Conservation (phyloP, 1,140 invertebrate genomes). For the Phymorhynchus buccinoides region DNA sequence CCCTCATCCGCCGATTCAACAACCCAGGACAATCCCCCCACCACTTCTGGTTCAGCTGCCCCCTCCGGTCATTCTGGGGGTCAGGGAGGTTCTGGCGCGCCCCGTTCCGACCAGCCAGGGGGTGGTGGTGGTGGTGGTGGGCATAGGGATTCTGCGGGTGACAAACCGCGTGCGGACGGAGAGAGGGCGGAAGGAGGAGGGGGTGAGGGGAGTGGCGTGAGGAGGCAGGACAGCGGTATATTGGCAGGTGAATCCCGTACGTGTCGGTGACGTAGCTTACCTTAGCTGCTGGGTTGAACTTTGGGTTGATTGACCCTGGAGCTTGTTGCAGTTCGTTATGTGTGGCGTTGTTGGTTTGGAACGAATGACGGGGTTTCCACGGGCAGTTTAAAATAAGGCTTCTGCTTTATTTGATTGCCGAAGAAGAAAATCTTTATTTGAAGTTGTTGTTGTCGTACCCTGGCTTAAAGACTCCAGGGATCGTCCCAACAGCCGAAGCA, state of each 20-base stretch:
- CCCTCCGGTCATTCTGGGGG: conserved; percentile 1
- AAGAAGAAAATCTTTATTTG: too few relatives aligned
- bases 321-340: too few relatives aligned
- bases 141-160: not conserved
- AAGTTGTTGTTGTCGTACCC: too few relatives aligned
- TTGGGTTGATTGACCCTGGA: too few relatives aligned
- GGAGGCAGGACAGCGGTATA: conserved; percentile 14
- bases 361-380: too few relatives aligned
- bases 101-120: too few relatives aligned
- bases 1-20: not conserved
- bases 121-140: too few relatives aligned
- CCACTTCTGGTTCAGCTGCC: not conserved
- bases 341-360: too few relatives aligned
- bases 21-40: not conserved
- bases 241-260: conserved; percentile 38
- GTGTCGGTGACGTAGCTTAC: conserved; percentile 32
- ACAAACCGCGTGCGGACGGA: not conserved
- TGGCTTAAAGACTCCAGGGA: too few relatives aligned
- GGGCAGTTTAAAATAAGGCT: too few relatives aligned
- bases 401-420: too few relatives aligned
- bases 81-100: not conserved
- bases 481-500: too few relatives aligned
- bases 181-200: not conserved
- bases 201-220: not conserved
- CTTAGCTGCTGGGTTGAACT: conserved; percentile 10